Percentiles rank a stretch among this genome's conserved stretches.
Evolutionary conservation across 2,888 invertebrate genomes (phyloP).

Genomic region (Drosophila parthenogenetica): DNA sequence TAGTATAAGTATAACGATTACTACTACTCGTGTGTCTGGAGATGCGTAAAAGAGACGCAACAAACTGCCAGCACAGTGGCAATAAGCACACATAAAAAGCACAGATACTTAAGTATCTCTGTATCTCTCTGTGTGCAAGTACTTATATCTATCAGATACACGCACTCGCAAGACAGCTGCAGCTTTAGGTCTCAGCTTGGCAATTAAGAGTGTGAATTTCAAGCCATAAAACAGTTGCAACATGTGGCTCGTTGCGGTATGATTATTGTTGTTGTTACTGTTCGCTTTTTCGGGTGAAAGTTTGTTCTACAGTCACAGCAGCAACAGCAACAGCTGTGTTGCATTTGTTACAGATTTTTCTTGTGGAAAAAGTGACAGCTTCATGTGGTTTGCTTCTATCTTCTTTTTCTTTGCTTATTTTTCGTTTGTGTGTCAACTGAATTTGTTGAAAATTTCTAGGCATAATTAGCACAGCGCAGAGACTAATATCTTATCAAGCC

Average conservation of each 20-base stretch:
- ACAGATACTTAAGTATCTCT: background rate
- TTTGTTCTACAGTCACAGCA: slow-evolving; percentile 62
- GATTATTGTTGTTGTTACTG: slow-evolving; percentile 29
- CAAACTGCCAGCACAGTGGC: slow-evolving; percentile 39
- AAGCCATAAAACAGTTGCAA: slow-evolving; percentile 74
- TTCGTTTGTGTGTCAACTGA: slow-evolving; percentile 55
- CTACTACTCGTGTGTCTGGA: slow-evolving; percentile 42
- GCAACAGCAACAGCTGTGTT: slow-evolving; percentile 42
- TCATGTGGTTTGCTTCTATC: slow-evolving; percentile 26
- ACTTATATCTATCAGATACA: slow-evolving; percentile 42
- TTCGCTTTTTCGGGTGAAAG: slow-evolving; percentile 72
- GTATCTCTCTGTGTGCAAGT: slow-evolving; percentile 7
- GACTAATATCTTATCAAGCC: slow-evolving; percentile 72
- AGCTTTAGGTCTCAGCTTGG: slow-evolving; percentile 45
- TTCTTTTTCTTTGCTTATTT: slow-evolving; percentile 3
- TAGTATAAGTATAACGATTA: slow-evolving; percentile 42
- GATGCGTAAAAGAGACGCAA: slow-evolving; percentile 59
- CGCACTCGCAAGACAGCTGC: slow-evolving; percentile 36
- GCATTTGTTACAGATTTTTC: slow-evolving; percentile 75
- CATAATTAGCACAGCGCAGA: slow-evolving; percentile 68
- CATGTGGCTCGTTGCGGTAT: slow-evolving; percentile 48
- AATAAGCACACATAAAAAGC: slow-evolving; percentile 5
- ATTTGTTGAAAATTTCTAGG: slow-evolving; percentile 58
- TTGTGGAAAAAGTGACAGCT: slow-evolving; percentile 60
- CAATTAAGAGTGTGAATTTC: slow-evolving; percentile 80